Conservation (phyloP, 2,888 invertebrate species). For the Tetragonula carbonaria region DNA sequence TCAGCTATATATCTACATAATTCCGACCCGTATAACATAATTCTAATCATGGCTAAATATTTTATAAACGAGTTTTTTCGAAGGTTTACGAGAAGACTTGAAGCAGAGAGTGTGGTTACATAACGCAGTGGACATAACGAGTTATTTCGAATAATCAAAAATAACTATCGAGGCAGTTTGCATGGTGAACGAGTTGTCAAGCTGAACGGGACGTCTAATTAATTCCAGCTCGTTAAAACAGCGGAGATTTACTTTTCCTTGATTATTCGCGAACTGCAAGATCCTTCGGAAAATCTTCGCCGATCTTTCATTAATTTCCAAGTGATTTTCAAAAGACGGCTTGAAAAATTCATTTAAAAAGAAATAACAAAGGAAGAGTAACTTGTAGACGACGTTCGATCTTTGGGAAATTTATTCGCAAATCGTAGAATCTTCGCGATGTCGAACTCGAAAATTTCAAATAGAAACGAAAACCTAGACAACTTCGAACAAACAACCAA, state of each 20-base stretch:
- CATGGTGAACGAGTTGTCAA: conserved; percentile 9
- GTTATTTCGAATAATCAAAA: conserved; percentile 27
- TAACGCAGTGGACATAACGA: conserved; percentile 12
- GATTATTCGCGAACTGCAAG: not conserved
- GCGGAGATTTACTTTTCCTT: not conserved
- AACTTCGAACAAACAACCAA: too few species aligned
- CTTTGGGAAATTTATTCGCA: not conserved
- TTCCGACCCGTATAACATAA: not conserved
- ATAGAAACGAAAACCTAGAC: too few species aligned
- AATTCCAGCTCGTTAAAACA: conserved; percentile 9
- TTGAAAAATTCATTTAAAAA: not conserved
- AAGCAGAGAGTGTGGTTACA: conserved; percentile 19
- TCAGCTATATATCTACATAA: not conserved
- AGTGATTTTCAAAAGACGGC: too few species aligned
- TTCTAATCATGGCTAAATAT: not conserved
- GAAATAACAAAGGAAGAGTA: not conserved
- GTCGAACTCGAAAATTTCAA: not conserved
- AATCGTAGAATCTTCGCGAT: not conserved
- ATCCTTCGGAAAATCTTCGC: not conserved
- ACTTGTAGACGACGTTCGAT: not conserved
- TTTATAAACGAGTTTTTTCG: not conserved
- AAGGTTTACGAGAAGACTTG: conserved; percentile 3
- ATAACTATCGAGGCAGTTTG: conserved; percentile 1
- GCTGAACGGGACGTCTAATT: conserved; percentile 19
- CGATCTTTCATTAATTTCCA: too few species aligned